These are phyloP conservation scores for Parapsyche elsis DNA, from an alignment of 1,140 invertebrate species.

Conservation along the genomic window DNA sequence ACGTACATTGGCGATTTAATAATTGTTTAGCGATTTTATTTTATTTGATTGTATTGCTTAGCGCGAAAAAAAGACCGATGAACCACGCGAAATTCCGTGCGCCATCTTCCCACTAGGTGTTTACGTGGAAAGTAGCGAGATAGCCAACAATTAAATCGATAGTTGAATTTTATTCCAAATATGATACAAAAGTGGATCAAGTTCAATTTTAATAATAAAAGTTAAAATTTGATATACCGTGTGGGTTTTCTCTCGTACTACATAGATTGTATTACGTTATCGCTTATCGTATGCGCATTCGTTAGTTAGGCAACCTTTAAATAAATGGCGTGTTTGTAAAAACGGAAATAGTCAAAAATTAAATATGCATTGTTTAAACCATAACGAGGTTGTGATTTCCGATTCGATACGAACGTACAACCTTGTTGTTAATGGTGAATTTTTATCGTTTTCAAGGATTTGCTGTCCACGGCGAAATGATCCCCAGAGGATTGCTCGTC, in stretches of 20 bases:
- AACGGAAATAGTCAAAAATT: slow-evolving; percentile 42
- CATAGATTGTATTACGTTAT: no score
- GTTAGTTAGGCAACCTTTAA: slow-evolving; percentile 13
- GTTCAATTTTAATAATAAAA: no score
- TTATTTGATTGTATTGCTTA: background rate
- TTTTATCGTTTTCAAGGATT: slow-evolving; percentile 35
- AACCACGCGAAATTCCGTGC: no score
- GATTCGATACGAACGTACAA: slow-evolving; percentile 33
- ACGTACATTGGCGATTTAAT: background rate
- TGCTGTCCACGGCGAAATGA: slow-evolving; percentile 32
- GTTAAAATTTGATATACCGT: no score
- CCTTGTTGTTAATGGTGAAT: slow-evolving; percentile 23
- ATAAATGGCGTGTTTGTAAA: slow-evolving; percentile 21
- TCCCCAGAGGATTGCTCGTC: slow-evolving; percentile 47
- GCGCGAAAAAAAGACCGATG: no score
- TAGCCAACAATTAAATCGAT: no score
- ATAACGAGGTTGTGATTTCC: slow-evolving; percentile 46
- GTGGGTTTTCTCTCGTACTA: no score
- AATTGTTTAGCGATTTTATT: background rate
- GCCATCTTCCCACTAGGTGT: no score
- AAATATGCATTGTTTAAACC: slow-evolving; percentile 41
- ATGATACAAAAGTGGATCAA: no score
- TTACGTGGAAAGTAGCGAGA: no score
- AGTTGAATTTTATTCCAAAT: no score
- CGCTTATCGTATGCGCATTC: no score